Base-by-base conservation (phyloP, 2,797 vertebrate genomes). In the Philypnodon macrostomus region DNA sequence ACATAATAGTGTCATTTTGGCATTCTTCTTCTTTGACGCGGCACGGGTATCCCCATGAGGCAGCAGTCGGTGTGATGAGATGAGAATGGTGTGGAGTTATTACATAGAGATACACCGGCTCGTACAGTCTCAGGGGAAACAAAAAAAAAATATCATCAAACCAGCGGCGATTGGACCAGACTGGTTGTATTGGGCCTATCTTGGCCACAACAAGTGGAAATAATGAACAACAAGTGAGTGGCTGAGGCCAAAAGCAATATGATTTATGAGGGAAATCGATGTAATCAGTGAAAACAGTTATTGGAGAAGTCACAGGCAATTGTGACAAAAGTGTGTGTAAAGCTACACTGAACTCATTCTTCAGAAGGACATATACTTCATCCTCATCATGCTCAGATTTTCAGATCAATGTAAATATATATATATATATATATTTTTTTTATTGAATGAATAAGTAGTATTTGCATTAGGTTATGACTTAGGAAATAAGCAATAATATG, bases 201-300 rank as follows among this genome's bases (percentile, higher is more conserved):
- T 47, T 4, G 34, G 1, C 35, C 7, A 45, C 50, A 55, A 34
- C 46, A 60, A 14, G 13, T 29, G 35, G 21, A 11, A 30, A 53
- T 46, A 40, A 63, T 46, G 38, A 56, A 52, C 47, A 52, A 38
- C 42, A 58, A 45, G 45, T 35, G 18, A 7, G n/a, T 15, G 30
- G 18, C 2, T 2, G 34, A 13, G 31, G 1, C 17, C 8, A 6
- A 9, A 3, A 9, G n/a, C 14, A 4, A 7, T 7, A 5, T 21
- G 19, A 23, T 10, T 13, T 16, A 41, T 33, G 4, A 5, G 6
- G 16, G n/a, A 41, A 9, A 16, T 24, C 19, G 14, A 16, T 1
- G 17, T 7, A 44, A 30, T 44, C 27, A 44, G 7, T 29, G 33
- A 15, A 14, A 34, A 34, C 16, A 1, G 33, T 32, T 32, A 23